Percentiles rank a stretch among this genome's conserved stretches.
Conservation (phyloP, 2,797 vertebrate species). For the Perdix hodgsoniae region DNA sequence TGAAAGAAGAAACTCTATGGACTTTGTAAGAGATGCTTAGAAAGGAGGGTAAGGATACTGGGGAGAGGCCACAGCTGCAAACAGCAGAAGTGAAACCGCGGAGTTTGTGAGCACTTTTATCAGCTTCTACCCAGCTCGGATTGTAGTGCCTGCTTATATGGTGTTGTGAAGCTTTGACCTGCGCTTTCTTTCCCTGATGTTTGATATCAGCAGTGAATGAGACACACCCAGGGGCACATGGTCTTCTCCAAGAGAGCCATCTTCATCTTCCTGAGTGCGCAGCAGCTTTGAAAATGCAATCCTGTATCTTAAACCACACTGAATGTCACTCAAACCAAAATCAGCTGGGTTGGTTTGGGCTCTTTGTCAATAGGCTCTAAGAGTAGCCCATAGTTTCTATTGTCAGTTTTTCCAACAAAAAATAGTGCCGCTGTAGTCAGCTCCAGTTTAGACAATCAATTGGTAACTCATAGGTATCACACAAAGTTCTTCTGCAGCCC, state of each 20-base stretch:
- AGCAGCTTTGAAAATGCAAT: background rate
- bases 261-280: background rate
- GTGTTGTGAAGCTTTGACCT: background rate
- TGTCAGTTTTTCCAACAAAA: background rate
- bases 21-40: background rate
- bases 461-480: background rate
- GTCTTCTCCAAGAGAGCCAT: background rate
- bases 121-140: constrained; percentile 6
- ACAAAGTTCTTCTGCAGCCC: background rate
- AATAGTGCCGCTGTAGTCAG: background rate
- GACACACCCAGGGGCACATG: background rate
- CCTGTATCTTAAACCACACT: background rate
- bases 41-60: background rate
- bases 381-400: background rate
- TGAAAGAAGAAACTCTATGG: background rate
- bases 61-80: background rate
- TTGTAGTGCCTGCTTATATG: background rate
- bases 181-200: background rate
- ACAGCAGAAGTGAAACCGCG: background rate
- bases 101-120: background rate
- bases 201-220: background rate
- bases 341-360: background rate
- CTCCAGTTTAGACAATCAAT: background rate
- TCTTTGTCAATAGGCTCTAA: background rate
- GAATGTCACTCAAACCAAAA: background rate